Evolutionary conservation across 2,797 vertebrate species (phyloP).

Genomic region (Lepilemur septentrionalis): DNA sequence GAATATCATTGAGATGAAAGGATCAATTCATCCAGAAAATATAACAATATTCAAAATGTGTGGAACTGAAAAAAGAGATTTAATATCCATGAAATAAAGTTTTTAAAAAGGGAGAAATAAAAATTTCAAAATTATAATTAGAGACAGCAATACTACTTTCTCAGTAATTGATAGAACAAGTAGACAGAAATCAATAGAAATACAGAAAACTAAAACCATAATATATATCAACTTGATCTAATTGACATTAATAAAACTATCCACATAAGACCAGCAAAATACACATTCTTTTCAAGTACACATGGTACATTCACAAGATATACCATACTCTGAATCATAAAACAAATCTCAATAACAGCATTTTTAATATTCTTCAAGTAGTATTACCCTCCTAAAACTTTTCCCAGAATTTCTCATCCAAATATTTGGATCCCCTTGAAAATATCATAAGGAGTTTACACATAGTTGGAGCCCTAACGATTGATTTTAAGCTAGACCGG

Average conservation of each 20-base stretch:
- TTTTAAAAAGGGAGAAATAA: not conserved
- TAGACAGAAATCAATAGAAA: not conserved
- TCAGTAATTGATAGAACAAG: not conserved
- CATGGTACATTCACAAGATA: no score
- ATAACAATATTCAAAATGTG: not conserved
- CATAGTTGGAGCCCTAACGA: not conserved
- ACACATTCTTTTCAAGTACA: no score
- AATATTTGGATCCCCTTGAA: conserved; percentile 32
- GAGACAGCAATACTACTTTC: not conserved
- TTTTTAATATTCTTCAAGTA: not conserved
- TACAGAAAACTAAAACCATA: not conserved
- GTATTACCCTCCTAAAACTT: not conserved
- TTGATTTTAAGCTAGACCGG: not conserved
- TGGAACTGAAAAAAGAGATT: not conserved
- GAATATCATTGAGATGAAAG: not conserved
- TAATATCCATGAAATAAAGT: not conserved
- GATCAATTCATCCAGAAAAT: not conserved
- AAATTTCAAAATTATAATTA: not conserved
- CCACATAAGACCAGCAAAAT: not conserved
- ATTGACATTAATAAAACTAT: not conserved
- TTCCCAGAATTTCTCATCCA: not conserved
- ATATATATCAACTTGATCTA: not conserved
- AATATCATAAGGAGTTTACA: not conserved
- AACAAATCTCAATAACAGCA: not conserved
- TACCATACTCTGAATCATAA: no score